Conservation (phyloP, 2,797 vertebrate genomes). For the Argyrosomus regius region DNA sequence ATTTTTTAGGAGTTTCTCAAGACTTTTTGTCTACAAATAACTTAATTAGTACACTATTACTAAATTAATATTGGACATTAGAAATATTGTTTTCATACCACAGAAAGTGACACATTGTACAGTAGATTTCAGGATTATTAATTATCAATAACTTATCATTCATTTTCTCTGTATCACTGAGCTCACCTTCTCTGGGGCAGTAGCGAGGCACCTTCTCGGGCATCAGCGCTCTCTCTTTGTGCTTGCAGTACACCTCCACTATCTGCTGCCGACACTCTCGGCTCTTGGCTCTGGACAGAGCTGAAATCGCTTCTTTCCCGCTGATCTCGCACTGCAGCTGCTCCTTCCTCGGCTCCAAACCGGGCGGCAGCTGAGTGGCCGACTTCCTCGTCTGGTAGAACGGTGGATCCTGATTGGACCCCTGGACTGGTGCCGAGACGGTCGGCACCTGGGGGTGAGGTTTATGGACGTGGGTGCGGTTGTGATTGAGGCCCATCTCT, state of each 20-base stretch:
- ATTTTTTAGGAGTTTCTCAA: no score
- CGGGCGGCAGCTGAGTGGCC: constrained; percentile 61
- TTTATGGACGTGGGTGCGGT: constrained; percentile 42
- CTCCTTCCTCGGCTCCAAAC: constrained; percentile 83
- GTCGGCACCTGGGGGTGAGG: constrained; percentile 45
- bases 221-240: constrained; percentile 92
- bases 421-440: not conserved
- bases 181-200: constrained; percentile 93
- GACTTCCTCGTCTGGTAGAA: constrained; percentile 49
- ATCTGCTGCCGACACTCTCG: constrained; percentile 94
- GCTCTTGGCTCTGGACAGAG: constrained; percentile 91
- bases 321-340: constrained; percentile 91
- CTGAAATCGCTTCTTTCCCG: constrained; percentile 95
- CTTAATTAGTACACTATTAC: no score
- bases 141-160: not conserved
- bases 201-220: constrained; percentile 91
- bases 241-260: constrained; percentile 91
- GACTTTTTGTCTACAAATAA: no score
- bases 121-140: not conserved
- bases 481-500: constrained; percentile 29
- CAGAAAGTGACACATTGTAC: no score
- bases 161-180: rapidly evolving
- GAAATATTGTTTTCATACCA: no score
- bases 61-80: no score
- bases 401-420: constrained; percentile 56